These are phyloP conservation scores for Medauroidea extradentata DNA, from an alignment of 1,140 invertebrate species.

Conservation along the genomic window DNA sequence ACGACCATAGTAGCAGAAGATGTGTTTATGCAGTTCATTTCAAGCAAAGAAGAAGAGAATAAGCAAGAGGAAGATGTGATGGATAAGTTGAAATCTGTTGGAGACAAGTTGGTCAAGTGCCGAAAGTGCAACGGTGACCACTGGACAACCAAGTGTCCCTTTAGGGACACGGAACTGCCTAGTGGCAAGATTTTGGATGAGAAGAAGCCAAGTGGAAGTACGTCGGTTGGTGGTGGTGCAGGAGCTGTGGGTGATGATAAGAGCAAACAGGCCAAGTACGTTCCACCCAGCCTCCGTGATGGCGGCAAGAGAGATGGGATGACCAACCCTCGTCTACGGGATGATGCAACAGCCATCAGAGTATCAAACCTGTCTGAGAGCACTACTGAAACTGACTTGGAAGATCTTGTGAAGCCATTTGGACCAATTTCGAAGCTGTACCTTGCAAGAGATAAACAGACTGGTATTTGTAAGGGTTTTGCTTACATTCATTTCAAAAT, in stretches of 20 bases:
- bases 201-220: slow-evolving; percentile 23
- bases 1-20: slow-evolving; percentile 96
- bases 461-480: slow-evolving; percentile 86
- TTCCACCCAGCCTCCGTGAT: slow-evolving; percentile 82
- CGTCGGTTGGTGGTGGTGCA: background rate
- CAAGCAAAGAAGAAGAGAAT: slow-evolving; percentile 79
- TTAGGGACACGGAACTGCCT: slow-evolving; percentile 80
- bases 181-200: slow-evolving; percentile 46
- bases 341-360: slow-evolving; percentile 84
- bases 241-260: slow-evolving; percentile 43
- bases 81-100: slow-evolving; percentile 65
- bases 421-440: slow-evolving; percentile 84
- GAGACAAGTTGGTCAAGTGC: slow-evolving; percentile 82
- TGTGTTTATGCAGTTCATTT: slow-evolving; percentile 90
- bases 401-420: slow-evolving; percentile 91
- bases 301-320: slow-evolving; percentile 67
- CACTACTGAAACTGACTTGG: slow-evolving; percentile 90
- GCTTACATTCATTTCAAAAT: slow-evolving; percentile 95
- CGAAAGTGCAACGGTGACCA: slow-evolving; percentile 94
- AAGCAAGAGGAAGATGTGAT: slow-evolving; percentile 80
- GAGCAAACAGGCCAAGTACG: slow-evolving; percentile 59
- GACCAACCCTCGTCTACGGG: slow-evolving; percentile 59
- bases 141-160: slow-evolving; percentile 96
- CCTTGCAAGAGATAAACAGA: slow-evolving; percentile 79
- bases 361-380: slow-evolving; percentile 98